Evolutionary conservation across 1,140 invertebrate genomes (phyloP).

Genomic region (Sitophilus oryzae): DNA sequence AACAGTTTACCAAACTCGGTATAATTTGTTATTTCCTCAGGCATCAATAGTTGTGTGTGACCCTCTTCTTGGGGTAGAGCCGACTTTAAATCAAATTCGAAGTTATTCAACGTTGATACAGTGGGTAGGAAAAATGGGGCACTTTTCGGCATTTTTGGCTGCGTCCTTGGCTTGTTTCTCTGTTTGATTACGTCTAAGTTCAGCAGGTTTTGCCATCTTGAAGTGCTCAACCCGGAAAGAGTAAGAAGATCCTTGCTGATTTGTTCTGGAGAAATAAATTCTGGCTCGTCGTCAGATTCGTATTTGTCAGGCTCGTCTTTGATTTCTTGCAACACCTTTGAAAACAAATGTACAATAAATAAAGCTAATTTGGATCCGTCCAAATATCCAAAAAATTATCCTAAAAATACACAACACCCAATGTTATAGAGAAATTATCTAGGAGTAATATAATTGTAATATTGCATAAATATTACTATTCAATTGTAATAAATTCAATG

Average conservation of each 20-base stretch:
- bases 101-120: conserved; percentile 66
- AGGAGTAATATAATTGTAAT: no score
- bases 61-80: conserved; percentile 42
- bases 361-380: no score
- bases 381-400: no score
- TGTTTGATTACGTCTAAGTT: conserved; percentile 85
- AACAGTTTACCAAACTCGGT: conserved; percentile 62
- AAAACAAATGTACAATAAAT: conserved; percentile 1
- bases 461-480: no score
- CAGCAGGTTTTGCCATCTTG: conserved; percentile 89
- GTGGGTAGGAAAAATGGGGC: conserved; percentile 96
- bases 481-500: no score
- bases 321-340: conserved; percentile 24
- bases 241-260: conserved; percentile 78
- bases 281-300: conserved; percentile 50
- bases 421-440: no score
- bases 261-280: conserved; percentile 75
- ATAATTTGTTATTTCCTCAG: conserved; percentile 55
- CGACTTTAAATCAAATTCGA: conserved; percentile 71
- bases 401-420: no score
- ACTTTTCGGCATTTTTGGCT: conserved; percentile 71
- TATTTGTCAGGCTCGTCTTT: conserved; percentile 36
- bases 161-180: conserved; percentile 85
- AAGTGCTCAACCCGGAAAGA: conserved; percentile 75
- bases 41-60: conserved; percentile 50